Percentiles rank a stretch among this genome's conserved stretches.
phyloP scores from a whole-genome alignment of 2,888 invertebrate genomes.

The Gasteruption jaculator region DNA sequence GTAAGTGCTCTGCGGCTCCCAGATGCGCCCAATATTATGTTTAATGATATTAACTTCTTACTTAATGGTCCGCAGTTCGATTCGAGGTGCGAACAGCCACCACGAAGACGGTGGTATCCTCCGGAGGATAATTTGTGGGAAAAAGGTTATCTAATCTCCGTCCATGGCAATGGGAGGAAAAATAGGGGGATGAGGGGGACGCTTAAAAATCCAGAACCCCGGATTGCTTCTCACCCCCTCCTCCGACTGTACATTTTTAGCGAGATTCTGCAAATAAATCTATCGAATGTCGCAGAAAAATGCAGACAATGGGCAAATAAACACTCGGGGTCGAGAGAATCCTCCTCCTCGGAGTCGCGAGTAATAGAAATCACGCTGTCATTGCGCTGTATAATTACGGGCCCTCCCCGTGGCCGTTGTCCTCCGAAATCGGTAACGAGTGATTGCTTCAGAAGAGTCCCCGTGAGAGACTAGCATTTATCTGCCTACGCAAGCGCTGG shows the following conservation, averaged over 20 bases:
- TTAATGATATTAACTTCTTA: conserved; percentile 53
- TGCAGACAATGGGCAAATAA: too few species aligned
- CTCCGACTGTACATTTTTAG: background rate
- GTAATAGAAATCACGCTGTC: too few species aligned
- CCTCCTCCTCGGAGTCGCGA: too few species aligned
- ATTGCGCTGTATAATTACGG: too few species aligned
- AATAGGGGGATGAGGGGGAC: background rate
- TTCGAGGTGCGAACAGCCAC: conserved; percentile 46
- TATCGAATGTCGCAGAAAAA: too few species aligned
- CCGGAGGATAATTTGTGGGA: conserved; percentile 39
- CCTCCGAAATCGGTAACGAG: too few species aligned
- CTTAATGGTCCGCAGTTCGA: conserved; percentile 52
- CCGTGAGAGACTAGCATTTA: conserved; percentile 36
- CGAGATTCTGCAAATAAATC: background rate
- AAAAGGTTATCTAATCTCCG: background rate
- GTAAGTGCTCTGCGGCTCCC: conserved; percentile 52
- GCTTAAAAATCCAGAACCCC: background rate
- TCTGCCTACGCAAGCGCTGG: conserved; percentile 39
- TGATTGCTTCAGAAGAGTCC: too few species aligned
- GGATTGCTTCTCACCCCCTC: background rate
- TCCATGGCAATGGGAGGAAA: conserved; percentile 4
- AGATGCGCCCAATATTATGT: conserved; percentile 53
- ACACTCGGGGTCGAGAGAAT: too few species aligned
- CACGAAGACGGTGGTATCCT: conserved; percentile 28
- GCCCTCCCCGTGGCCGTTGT: too few species aligned